Conservation (phyloP, 2,797 vertebrate species). For the Chaetodon trifasciatus region DNA sequence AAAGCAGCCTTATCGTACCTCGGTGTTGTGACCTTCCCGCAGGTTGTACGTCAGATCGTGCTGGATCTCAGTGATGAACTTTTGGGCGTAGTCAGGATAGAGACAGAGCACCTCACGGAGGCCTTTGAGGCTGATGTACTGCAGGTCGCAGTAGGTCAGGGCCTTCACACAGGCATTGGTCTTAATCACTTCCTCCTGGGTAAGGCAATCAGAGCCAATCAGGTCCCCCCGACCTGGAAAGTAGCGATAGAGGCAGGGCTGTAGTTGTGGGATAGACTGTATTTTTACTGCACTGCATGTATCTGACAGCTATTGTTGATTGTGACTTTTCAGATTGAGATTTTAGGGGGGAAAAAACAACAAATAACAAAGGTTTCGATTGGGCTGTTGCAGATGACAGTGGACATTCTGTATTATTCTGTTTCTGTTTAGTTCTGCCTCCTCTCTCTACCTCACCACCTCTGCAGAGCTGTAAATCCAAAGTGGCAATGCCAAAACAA, state of each 20-base stretch:
- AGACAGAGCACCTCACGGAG: slow-evolving; percentile 90
- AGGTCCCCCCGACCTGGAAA: slow-evolving; percentile 90
- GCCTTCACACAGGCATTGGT: slow-evolving; percentile 93
- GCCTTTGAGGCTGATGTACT: slow-evolving; percentile 91
- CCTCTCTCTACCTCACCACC: slow-evolving; percentile 19
- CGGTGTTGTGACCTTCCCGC: slow-evolving; percentile 83
- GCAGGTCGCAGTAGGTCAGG: slow-evolving; percentile 93
- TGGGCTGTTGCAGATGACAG: slow-evolving; percentile 10
- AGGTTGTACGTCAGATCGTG: slow-evolving; percentile 94
- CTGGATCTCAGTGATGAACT: slow-evolving; percentile 90
- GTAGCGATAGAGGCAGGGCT: not conserved
- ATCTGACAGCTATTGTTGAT: no score
- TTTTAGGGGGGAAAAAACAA: no score
- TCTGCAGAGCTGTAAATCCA: slow-evolving; percentile 53
- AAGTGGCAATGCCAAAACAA: slow-evolving; percentile 58
- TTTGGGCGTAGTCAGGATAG: slow-evolving; percentile 92
- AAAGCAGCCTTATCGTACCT: slow-evolving; percentile 62
- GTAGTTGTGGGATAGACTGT: no score
- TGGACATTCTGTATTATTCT: slow-evolving; percentile 1
- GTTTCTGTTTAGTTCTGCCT: slow-evolving; percentile 5
- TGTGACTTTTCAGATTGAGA: no score
- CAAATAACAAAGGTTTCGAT: not conserved
- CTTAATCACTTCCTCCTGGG: slow-evolving; percentile 90
- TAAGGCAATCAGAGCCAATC: slow-evolving; percentile 91
- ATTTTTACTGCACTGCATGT: no score